Percentiles rank a stretch among this genome's conserved stretches.
Conservation (phyloP, 2,113 vertebrate species). For the Numenius arquata region DNA sequence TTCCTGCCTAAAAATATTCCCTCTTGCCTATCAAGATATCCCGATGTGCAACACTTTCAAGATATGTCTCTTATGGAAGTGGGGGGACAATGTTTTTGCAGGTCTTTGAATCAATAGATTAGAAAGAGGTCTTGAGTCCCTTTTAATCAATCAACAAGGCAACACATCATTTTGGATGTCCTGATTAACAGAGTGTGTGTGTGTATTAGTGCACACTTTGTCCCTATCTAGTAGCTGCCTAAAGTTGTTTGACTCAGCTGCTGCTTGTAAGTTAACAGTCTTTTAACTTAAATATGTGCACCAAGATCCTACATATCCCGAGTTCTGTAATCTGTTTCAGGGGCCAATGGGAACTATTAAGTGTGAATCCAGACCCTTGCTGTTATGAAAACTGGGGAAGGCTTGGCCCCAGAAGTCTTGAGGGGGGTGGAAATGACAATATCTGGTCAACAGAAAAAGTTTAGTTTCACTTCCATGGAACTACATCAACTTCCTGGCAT, state of each 20-base stretch:
- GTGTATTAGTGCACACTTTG: not conserved
- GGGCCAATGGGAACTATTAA: not conserved
- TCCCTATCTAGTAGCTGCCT: not conserved
- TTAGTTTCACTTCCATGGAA: not conserved
- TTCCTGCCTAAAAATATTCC: conserved; percentile 69
- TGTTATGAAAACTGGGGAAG: not conserved
- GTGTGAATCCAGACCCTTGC: not conserved
- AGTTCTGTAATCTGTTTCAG: not conserved
- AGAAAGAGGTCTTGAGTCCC: not conserved
- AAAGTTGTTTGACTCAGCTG: not conserved
- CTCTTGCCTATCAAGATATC: conserved; percentile 61
- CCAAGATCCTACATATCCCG: not conserved
- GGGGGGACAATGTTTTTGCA: not conserved
- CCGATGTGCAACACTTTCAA: conserved; percentile 17
- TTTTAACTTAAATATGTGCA: not conserved
- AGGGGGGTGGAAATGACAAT: not conserved
- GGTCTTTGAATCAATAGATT: not conserved
- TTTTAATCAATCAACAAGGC: not conserved
- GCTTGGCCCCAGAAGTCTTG: not conserved
- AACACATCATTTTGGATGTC: not conserved
- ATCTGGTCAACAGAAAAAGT: not conserved
- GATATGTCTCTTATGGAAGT: not conserved
- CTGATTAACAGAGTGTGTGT: not conserved
- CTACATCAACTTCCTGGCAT: not conserved
- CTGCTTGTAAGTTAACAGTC: not conserved